Base-by-base conservation (phyloP, 2,797 vertebrate genomes). In the Spinus pinus region DNA sequence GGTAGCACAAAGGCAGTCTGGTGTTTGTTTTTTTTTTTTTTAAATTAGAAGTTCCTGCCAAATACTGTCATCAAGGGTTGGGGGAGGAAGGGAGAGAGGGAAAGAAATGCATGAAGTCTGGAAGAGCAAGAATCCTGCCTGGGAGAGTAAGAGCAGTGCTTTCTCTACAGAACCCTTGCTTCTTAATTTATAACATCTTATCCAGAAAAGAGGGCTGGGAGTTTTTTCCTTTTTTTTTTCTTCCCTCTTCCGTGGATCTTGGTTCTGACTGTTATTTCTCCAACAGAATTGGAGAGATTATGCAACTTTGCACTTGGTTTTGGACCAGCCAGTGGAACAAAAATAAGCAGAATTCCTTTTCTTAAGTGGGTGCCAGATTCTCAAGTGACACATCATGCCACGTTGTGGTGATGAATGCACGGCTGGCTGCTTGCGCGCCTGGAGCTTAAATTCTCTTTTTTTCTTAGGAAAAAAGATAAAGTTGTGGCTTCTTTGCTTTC, bases 301-400 rank as follows among this genome's bases (percentile, higher is more conserved):
- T 95, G 96, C 95, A 97, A 94, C 49, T 81, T 96, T 93, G 81
- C 79, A 91, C 66, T 90, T 77, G 72, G 67, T 90, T 96, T 96
- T 90, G 88, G 75, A 77, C 78, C 86, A 66, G 71, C 27, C 81
- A 75, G 81, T 91, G 94, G 94, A 96, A 95, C 50, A 77, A 92
- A 92, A 96, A 89, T 79, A 96, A 94, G 94, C 91, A 95, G 84
- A 95, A 97, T 97, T 95, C 95, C 85, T 96, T 94, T 81, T 94
- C 91, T 87, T 74, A 93, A 93, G 85, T 39, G 56, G 41, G 88
- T 4, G 66, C 94, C 94, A 96, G 78, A 79, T 94, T 91, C 94
- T 90, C 77, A 77, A 80, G 92, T 90, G 91, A 96, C 89, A 85
- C 85, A 94, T 94, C 83, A 54, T 28, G 71, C 93, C 89, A 88